Conservation (phyloP, 2,113 vertebrate species). For the Coreoperca whiteheadi region DNA sequence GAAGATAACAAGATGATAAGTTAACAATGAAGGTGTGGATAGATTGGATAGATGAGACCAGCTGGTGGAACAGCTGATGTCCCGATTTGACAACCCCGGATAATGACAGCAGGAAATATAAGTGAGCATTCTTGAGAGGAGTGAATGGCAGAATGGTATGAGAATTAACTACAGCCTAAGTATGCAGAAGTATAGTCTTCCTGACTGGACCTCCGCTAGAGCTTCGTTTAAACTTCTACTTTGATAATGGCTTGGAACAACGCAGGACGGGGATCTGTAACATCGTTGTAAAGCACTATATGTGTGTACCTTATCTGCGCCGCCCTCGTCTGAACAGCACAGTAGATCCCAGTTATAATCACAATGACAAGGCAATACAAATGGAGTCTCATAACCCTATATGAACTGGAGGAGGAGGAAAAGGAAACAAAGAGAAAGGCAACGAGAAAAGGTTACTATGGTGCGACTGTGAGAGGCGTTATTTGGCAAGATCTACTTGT, state of each 20-base stretch:
- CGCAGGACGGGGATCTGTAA: not conserved
- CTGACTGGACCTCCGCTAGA: too few species aligned
- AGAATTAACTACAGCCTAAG: too few species aligned
- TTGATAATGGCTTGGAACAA: too few species aligned
- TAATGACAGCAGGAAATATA: too few species aligned
- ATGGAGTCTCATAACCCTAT: not conserved
- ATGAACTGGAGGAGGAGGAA: constrained; percentile 14
- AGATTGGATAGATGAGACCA: too few species aligned
- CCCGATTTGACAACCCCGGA: too few species aligned
- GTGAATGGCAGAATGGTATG: too few species aligned
- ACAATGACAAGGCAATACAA: constrained; percentile 24
- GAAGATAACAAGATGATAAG: too few species aligned
- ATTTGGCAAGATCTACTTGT: constrained; percentile 29
- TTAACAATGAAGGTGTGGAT: too few species aligned
- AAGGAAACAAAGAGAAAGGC: not conserved
- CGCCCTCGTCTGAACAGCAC: not conserved
- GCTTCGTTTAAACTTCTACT: not conserved
- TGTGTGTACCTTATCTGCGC: not conserved
- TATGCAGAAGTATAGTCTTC: too few species aligned
- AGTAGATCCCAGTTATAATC: not conserved
- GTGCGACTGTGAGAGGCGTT: constrained; percentile 31
- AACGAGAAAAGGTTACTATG: constrained; percentile 31
- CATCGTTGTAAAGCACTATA: not conserved
- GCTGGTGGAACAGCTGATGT: too few species aligned
- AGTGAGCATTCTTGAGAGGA: too few species aligned